Evolutionary conservation across 2,113 vertebrate genomes (phyloP).

Genomic region (Chloroceryle aenea): DNA sequence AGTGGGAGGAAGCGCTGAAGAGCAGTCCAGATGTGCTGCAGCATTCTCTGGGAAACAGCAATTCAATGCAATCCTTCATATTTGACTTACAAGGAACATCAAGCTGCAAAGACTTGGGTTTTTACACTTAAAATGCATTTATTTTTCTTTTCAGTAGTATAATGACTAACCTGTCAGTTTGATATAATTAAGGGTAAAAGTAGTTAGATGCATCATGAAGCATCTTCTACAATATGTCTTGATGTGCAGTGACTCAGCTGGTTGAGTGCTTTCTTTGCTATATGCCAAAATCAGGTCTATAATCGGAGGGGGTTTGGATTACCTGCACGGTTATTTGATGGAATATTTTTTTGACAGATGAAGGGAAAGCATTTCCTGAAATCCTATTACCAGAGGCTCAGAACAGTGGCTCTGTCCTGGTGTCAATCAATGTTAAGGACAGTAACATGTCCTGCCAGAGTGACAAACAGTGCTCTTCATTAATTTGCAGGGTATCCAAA

Average conservation of each 20-base stretch:
- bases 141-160: not conserved
- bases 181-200: not conserved
- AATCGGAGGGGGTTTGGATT: not conserved
- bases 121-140: not conserved
- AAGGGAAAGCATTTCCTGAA: conserved; percentile 4
- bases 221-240: not conserved
- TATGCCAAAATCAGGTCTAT: not conserved
- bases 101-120: not conserved
- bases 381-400: not conserved
- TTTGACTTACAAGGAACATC: not conserved
- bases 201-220: not conserved
- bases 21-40: not conserved
- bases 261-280: not conserved
- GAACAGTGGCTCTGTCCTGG: not conserved
- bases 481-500: not conserved
- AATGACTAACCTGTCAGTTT: not conserved
- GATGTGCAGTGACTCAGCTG: conserved; percentile 2
- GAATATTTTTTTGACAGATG: conserved; percentile 4
- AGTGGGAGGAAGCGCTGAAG: not conserved
- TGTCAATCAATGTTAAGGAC: not conserved
- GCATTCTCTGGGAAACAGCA: not conserved
- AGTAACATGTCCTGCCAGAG: not conserved
- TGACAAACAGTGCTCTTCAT: not conserved
- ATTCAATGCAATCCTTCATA: not conserved
- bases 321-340: not conserved